A percentile compares a stretch with the other conserved stretches of the same genome.
phyloP scores from a whole-genome alignment of 2,888 invertebrate species.

The Stictocephala bisonia region DNA sequence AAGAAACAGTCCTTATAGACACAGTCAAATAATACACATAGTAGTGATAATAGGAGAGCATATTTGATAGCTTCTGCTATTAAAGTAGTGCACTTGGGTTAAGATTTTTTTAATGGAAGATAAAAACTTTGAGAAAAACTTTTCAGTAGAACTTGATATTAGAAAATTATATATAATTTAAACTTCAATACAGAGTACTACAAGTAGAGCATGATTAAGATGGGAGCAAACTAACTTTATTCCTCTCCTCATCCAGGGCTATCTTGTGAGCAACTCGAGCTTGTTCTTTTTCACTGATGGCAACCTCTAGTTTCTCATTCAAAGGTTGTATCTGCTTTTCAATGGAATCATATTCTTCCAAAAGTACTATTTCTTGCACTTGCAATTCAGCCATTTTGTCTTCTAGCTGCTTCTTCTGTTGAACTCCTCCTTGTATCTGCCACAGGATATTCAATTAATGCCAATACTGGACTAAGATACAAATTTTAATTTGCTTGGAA shows the following conservation, averaged over 20 bases:
- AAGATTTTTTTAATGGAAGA: background rate
- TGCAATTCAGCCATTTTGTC: conserved; percentile 67
- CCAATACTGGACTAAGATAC: too few relatives aligned
- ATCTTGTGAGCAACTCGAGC: conserved; percentile 65
- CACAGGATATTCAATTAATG: too few relatives aligned
- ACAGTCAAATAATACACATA: too few relatives aligned
- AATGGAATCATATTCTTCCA: conserved; percentile 53
- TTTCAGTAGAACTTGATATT: too few relatives aligned
- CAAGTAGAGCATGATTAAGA: conserved; percentile 1
- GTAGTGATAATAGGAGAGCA: background rate
- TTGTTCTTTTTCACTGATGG: conserved; percentile 55
- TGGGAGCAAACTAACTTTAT: conserved; percentile 50
- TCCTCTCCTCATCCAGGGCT: conserved; percentile 65
- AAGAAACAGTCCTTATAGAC: too few relatives aligned
- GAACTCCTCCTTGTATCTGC: conserved; percentile 68
- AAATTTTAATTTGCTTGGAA: too few relatives aligned
- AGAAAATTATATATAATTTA: too few relatives aligned
- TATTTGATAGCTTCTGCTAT: background rate
- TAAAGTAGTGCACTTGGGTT: background rate
- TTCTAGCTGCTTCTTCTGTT: conserved; percentile 64
- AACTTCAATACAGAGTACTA: background rate
- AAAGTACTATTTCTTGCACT: conserved; percentile 10
- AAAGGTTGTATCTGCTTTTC: conserved; percentile 52
- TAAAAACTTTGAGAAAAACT: too few relatives aligned
- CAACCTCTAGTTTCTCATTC: conserved; percentile 56